Percentiles rank a stretch among this genome's conserved stretches.
These are phyloP conservation scores for Syrista parreyssii DNA, from an alignment of 2,888 invertebrate species.

Conservation along the genomic window DNA sequence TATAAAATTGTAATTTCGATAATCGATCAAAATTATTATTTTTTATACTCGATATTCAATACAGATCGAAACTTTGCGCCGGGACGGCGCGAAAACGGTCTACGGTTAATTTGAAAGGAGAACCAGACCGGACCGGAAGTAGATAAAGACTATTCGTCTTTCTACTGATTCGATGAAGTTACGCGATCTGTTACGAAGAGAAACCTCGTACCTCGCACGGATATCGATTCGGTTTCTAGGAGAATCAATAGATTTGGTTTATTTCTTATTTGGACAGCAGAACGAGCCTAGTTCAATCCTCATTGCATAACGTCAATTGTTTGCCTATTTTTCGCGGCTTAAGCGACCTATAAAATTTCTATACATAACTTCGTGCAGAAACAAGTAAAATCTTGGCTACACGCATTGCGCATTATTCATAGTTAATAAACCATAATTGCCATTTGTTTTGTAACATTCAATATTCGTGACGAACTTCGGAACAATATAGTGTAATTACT, in stretches of 20 bases:
- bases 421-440: neutral
- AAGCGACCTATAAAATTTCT: neutral
- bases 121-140: neutral
- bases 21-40: neutral
- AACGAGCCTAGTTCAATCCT: neutral
- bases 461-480: neutral
- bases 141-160: conserved; percentile 6
- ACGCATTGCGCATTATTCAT: neutral
- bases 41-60: neutral
- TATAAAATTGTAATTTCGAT: neutral
- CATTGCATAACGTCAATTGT: neutral
- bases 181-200: conserved; percentile 51
- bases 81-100: neutral
- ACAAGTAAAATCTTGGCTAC: too few species aligned
- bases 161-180: conserved; percentile 31
- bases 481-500: neutral
- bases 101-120: neutral
- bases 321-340: neutral
- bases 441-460: neutral
- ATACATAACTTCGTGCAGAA: too few species aligned
- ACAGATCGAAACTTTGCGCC: neutral
- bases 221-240: conserved; percentile 59
- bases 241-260: conserved; percentile 55
- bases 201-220: conserved; percentile 53
- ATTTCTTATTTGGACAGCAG: conserved; percentile 37